Base-by-base conservation (phyloP, 2,797 vertebrate species). In the Pangasius sanitwongsei region DNA sequence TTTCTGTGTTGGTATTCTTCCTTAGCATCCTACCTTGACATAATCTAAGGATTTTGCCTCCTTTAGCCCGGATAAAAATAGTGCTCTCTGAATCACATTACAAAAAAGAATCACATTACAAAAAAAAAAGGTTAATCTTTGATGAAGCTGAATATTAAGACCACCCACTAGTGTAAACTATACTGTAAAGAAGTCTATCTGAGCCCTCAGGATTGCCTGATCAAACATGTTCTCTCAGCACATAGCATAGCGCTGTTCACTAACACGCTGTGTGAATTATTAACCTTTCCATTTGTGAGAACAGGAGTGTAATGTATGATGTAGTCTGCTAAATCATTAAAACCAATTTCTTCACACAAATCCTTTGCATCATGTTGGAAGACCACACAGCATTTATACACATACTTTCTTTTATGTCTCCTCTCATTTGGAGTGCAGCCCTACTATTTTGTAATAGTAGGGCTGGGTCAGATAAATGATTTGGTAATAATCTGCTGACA, bases 161-260 rank as follows among this genome's bases (percentile, higher is more conserved):
- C 95, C 94, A 95, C 94, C 93, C 94, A 88, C 89, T 67, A 37
- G 85, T 48, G 87, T 86, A 91, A 90, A 65, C 65, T 90, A 87
- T 86, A 90, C 86, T 92, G 86, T 84, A 90, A 84, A 89, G 87
- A 86, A 78, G 75, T 84, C 86, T 57, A 77, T 89, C 87, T 85
- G 75, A 89, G 85, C 89, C 59, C 37, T 87, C 41, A 53, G 74
- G 86, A 88, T 86, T 74, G 86, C 70, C 89, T 87, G 89, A 89
- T 90, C 87, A 89, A 90, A 90, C 90, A 85, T 72, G 63, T 90
- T 55, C 72, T 44, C 50, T 69, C 28, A 28, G 57, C 83, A 85
- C 50, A 44, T 44, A 67, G 13, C 41, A 31, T 12, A 53, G 44
- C 34, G 28, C 4, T 53, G 50, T 67, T 86, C 28, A 34, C 44